Evolutionary conservation across 2,888 invertebrate genomes (phyloP).

Genomic region (Nineta flava): DNA sequence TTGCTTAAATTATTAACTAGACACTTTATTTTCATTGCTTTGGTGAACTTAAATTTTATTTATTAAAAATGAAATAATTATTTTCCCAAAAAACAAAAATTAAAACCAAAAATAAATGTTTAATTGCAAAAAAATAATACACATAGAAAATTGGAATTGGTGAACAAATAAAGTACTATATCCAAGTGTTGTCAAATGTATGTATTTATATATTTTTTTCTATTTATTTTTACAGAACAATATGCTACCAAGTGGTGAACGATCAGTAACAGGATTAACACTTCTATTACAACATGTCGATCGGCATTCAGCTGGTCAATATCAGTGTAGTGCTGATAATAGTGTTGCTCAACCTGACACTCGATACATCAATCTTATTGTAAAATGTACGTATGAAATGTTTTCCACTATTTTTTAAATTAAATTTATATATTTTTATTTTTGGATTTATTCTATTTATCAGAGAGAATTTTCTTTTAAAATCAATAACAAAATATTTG

Average conservation of each 20-base stretch:
- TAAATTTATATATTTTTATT: background rate
- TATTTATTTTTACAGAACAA: slow-evolving; percentile 25
- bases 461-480: background rate
- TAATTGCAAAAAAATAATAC: no score
- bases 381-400: slow-evolving; percentile 29
- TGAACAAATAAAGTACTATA: no score
- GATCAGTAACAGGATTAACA: slow-evolving; percentile 31
- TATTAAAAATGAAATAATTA: no score
- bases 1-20: no score
- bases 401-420: background rate
- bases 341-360: slow-evolving; percentile 33
- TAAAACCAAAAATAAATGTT: no score
- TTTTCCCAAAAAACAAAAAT: no score
- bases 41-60: no score
- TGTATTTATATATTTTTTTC: no score
- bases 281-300: slow-evolving; percentile 38
- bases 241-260: slow-evolving; percentile 35
- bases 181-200: no score
- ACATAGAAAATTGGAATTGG: no score
- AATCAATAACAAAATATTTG: no score
- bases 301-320: slow-evolving; percentile 35
- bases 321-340: slow-evolving; percentile 38
- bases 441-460: background rate
- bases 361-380: slow-evolving; percentile 29
- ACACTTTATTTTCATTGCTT: no score